Conservation (phyloP, 1,140 invertebrate genomes). For the Drosophila miranda region DNA sequence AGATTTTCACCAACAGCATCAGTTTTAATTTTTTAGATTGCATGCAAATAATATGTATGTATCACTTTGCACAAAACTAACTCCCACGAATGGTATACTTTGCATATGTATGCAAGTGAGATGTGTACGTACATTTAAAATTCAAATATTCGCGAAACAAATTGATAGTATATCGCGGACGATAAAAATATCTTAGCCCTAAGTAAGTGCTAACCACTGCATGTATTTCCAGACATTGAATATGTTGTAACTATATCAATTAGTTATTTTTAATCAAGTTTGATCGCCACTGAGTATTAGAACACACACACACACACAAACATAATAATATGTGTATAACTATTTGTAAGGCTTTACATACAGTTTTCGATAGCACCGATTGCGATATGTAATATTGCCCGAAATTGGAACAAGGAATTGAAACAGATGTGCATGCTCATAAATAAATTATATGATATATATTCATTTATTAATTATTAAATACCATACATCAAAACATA, state of each 20-base stretch:
- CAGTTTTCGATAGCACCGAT: no score
- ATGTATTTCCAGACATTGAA: slow-evolving; percentile 19
- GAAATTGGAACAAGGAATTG: no score
- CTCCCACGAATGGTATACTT: slow-evolving; percentile 18
- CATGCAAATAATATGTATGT: slow-evolving; percentile 2
- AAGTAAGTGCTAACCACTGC: background rate
- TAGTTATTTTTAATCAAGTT: slow-evolving; percentile 50
- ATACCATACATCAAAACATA: no score
- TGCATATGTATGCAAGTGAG: slow-evolving; percentile 36
- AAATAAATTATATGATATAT: no score
- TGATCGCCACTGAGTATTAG: slow-evolving; percentile 42
- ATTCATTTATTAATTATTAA: no score
- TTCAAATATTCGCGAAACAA: slow-evolving; percentile 18
- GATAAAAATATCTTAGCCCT: slow-evolving; percentile 12
- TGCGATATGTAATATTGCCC: no score
- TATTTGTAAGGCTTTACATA: no score
- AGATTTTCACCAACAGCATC: no score
- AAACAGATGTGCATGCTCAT: no score
- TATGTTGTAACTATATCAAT: slow-evolving; percentile 39
- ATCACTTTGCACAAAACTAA: slow-evolving; percentile 25
- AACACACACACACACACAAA: slow-evolving; percentile 2
- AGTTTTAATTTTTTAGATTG: no score
- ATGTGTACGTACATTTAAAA: slow-evolving; percentile 46
- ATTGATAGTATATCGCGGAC: slow-evolving; percentile 22
- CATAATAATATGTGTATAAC: no score